Percentiles rank a stretch among this genome's conserved stretches.
These are phyloP conservation scores for Conger conger DNA, from an alignment of 2,113 vertebrate genomes.

Conservation along the genomic window DNA sequence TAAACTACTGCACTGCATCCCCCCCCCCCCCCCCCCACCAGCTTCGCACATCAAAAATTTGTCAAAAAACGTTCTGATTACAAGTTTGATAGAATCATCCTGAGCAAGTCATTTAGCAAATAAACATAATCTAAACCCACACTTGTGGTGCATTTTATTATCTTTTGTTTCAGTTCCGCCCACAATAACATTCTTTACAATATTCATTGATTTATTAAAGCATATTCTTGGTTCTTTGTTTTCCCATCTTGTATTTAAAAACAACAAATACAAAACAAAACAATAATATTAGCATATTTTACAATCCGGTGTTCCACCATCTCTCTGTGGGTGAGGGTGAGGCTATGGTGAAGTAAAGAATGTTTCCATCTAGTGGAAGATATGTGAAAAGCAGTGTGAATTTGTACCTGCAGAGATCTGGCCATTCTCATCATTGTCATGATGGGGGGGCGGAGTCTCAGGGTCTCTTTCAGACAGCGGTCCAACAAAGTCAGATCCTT, in stretches of 20 bases:
- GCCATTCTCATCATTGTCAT: slow-evolving; percentile 99
- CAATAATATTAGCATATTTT: too few relatives aligned
- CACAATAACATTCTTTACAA: too few relatives aligned
- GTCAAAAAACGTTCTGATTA: not conserved
- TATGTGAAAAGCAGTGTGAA: not conserved
- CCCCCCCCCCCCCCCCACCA: too few relatives aligned
- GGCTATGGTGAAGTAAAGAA: not conserved
- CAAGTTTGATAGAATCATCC: not conserved
- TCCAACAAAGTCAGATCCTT: slow-evolving; percentile 90
- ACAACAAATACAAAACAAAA: not conserved
- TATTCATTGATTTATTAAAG: too few relatives aligned
- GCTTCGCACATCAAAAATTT: too few relatives aligned
- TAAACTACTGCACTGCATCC: too few relatives aligned
- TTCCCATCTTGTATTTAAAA: too few relatives aligned
- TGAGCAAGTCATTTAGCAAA: not conserved
- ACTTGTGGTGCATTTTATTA: not conserved
- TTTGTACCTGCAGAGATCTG: slow-evolving; percentile 79
- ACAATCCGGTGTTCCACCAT: not conserved
- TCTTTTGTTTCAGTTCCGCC: too few relatives aligned
- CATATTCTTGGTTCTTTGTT: too few relatives aligned
- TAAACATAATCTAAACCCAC: not conserved
- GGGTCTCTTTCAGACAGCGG: slow-evolving; percentile 90
- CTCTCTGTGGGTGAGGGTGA: not conserved
- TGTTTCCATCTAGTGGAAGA: not conserved
- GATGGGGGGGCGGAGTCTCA: slow-evolving; percentile 91